Percentiles rank a stretch among this genome's conserved stretches.
Conservation (phyloP, 1,140 invertebrate species). For the Doryteuthis pealeii region DNA sequence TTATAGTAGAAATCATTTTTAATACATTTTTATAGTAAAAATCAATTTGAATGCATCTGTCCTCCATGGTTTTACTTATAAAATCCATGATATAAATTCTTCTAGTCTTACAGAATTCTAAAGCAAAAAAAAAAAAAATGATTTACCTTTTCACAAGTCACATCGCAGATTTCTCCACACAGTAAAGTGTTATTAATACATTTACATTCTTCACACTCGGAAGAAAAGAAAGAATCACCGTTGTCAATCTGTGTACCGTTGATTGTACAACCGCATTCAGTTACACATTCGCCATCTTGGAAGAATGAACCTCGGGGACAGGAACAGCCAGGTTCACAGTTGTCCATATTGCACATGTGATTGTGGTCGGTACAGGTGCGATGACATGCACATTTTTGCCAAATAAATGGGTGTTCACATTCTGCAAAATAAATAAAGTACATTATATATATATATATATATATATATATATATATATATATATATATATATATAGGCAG, state of each 20-base stretch:
- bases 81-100: too few relatives aligned
- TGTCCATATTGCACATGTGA: neutral
- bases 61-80: too few relatives aligned
- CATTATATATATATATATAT: too few relatives aligned
- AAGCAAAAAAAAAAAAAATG: too few relatives aligned
- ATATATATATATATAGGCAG: too few relatives aligned
- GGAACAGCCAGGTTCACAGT: neutral
- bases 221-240: too few relatives aligned
- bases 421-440: neutral
- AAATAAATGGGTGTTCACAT: neutral
- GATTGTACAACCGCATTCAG: neutral
- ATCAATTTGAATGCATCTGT: too few relatives aligned
- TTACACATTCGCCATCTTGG: neutral
- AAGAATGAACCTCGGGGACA: neutral
- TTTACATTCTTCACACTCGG: neutral
- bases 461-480: too few relatives aligned
- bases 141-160: neutral
- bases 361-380: neutral
- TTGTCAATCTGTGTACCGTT: neutral
- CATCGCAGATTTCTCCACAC: neutral
- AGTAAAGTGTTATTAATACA: neutral
- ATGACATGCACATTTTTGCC: constrained; percentile 2
- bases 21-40: too few relatives aligned
- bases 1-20: too few relatives aligned
- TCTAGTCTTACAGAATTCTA: too few relatives aligned